Evolutionary conservation across 1,140 invertebrate genomes (phyloP).

Genomic region (Bathynomus jamesi): DNA sequence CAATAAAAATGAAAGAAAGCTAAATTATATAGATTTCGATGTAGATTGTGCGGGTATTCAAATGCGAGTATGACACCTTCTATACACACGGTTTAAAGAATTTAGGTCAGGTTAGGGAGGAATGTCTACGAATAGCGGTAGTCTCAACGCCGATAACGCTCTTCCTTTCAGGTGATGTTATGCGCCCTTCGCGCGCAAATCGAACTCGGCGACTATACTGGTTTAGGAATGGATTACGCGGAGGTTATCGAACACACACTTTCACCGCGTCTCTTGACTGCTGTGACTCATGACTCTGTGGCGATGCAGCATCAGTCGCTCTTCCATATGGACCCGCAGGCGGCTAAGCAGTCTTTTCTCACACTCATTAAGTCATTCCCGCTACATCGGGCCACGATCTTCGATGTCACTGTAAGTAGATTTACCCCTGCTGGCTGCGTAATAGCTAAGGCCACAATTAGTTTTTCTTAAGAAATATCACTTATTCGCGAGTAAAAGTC

Average conservation of each 20-base stretch:
- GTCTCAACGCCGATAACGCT: too few relatives aligned
- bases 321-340: slow-evolving; percentile 69
- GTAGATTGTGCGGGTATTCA: too few relatives aligned
- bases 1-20: too few relatives aligned
- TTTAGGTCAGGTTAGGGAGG: too few relatives aligned
- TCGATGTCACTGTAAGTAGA: slow-evolving; percentile 77
- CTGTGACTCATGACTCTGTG: slow-evolving; percentile 66
- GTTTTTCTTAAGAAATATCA: too few relatives aligned
- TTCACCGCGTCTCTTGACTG: slow-evolving; percentile 65
- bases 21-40: too few relatives aligned
- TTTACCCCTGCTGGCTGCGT: background rate
- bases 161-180: slow-evolving; percentile 88
- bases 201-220: slow-evolving; percentile 70
- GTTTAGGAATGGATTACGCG: slow-evolving; percentile 43
- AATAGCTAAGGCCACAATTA: too few relatives aligned
- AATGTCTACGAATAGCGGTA: too few relatives aligned
- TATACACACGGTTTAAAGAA: too few relatives aligned
- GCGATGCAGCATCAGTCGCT: slow-evolving; percentile 79
- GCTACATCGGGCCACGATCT: slow-evolving; percentile 82
- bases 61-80: too few relatives aligned
- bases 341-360: slow-evolving; percentile 86
- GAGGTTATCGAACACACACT: slow-evolving; percentile 68
- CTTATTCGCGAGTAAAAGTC: too few relatives aligned
- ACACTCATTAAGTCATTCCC: slow-evolving; percentile 90
- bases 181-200: slow-evolving; percentile 88